Base-by-base conservation (phyloP, 2,888 invertebrate species). In the Campoplex capitator region DNA sequence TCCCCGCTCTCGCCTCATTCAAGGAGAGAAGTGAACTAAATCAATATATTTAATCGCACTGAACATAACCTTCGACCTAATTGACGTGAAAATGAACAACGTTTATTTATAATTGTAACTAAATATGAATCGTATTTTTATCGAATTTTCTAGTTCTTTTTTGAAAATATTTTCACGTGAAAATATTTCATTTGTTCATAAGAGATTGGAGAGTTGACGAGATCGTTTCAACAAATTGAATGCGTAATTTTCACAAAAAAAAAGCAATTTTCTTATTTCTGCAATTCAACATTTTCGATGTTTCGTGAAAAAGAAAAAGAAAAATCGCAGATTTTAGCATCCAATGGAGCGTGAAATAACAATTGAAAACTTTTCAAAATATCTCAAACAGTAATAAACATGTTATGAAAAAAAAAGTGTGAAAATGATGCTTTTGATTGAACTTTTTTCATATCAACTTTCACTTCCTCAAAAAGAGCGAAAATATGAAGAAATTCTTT, bases 401-500 rank as follows among this genome's bases (percentile, higher is more conserved):
- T 35, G 38, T 38, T 13, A 23, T 3, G 23, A 35, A 35, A 23
- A 8, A 8, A 13, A 16, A n/a, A 9, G 48, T 28, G 35, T 65
- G 13, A 56, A 38, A 75, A 77, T 16, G 51, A 73, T n/a, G 4
- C 65, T 23, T 32, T 18, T 74, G 75, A 48, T 78, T 23, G 35
- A 45, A 38, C 54, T 56, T 67, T 42, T 48, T 13, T 48, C 18
- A 67, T 58, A 48, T 65, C 70, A n/a, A 54, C 67, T 77, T 58
- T 62, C 54, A 67, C 58, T n/a, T 16, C 23, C 28, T 58, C 28
- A 32, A 54, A 67, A 75, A 7, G 3, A 71, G 70, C 74, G 48
- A 73, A 35, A 54, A 54, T n/a, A 38, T 71, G 75, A 28, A 16
- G 56, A 38, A 70, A 78, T 35, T 56, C 67, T 67, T 71, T 67